Evolutionary conservation across 2,797 vertebrate species (phyloP), one percentile per base, ranked within the genome.

Genomic region (Hippoglossus hippoglossus): DNA sequence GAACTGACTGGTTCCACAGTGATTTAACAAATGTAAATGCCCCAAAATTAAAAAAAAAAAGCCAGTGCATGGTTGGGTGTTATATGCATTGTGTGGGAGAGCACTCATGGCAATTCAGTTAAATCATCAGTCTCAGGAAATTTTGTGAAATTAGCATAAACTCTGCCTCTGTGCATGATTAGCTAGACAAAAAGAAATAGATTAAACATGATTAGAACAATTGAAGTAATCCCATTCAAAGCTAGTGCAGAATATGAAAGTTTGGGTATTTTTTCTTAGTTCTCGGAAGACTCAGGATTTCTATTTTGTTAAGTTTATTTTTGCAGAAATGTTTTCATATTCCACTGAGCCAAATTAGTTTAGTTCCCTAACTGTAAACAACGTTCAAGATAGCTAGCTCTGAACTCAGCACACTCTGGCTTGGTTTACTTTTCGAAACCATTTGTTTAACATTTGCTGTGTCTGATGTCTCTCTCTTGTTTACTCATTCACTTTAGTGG

Each of bases 121-220:
- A 8, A 4, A 52, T 34, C 1, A 18, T 22, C 57, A 49, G 65
- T 77, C 77, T 86, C 76, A 64, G 49, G 60, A 63, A 4, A 25
- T 69, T 36, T 83, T 74, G 71, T 85, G 65, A 80, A 80, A 77
- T 65, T 2, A 46, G 65, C 63, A 46, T 12, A 16, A 50, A 46
- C 34, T 25, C 26, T 24, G 18, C 13, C 13, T 41, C 55, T 39
- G 56, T 34, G 39, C 6, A 11, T 56, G 22, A 57, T 26, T 31
- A 28, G 22, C 13, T 12, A 22, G 3, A 65, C 24, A 57, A 22
- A 56, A 39, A 18, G 6, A 21, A 41, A 41, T 25, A 4, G 18
- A 41, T 18, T 21, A 12, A 28, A 2, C 46, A 25, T 22, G 19
- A 22, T 22, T 16, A 1, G 1, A 39, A 7, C 25, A 49, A 5